These are phyloP conservation scores for Etia nguti DNA, from an alignment of 2,113 vertebrate genomes.

Conservation along the genomic window DNA sequence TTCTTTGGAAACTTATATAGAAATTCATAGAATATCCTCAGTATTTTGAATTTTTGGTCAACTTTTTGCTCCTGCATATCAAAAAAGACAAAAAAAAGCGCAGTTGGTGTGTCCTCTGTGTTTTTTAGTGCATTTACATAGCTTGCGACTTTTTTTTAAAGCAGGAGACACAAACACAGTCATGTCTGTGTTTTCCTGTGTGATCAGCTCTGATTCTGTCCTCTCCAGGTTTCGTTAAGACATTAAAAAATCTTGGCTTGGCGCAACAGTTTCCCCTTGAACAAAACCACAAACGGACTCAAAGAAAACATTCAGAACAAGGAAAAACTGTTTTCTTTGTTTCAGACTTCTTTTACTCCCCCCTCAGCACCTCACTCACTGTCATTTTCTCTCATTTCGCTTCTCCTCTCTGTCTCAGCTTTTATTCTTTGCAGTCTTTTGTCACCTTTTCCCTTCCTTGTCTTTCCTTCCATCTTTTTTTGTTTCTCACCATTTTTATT, in stretches of 20 bases:
- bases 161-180: background rate
- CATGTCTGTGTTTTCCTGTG: conserved; percentile 10
- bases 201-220: conserved; percentile 47
- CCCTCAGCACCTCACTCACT: background rate
- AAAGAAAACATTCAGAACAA: conserved; percentile 60
- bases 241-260: conserved; percentile 55
- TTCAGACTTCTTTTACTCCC: background rate
- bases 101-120: accelerated
- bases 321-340: conserved; percentile 24
- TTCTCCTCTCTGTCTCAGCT: background rate
- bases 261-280: conserved; percentile 15
- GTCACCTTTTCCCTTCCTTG: background rate
- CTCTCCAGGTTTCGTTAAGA: conserved; percentile 49
- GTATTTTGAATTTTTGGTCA: background rate
- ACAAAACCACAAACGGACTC: conserved; percentile 47
- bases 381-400: background rate
- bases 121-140: background rate
- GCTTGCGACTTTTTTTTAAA: background rate
- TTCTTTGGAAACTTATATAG: background rate
- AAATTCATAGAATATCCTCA: background rate
- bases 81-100: background rate
- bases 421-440: background rate
- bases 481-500: background rate
- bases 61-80: background rate
- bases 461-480: background rate